Conservation (phyloP, 2,113 vertebrate genomes). For the Passer montanus region DNA sequence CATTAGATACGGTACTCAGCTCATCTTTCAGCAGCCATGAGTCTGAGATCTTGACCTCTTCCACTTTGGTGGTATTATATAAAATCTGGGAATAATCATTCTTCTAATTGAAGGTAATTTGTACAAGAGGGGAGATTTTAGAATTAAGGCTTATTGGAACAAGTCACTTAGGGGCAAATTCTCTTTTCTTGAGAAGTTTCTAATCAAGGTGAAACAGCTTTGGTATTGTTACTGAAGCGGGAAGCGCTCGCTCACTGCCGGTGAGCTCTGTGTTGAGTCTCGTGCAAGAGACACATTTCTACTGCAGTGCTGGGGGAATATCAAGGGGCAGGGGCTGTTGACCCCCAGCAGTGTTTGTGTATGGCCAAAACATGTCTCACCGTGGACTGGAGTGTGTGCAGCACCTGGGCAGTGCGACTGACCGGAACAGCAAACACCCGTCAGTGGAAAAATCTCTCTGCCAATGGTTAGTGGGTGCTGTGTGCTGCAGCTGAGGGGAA, state of each 20-base stretch:
- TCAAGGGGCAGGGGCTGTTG: background rate
- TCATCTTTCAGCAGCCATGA: constrained; percentile 14
- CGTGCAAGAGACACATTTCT: background rate
- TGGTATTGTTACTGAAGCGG: background rate
- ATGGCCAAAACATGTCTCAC: background rate
- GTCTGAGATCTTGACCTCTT: constrained; percentile 7
- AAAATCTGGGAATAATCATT: constrained; percentile 6
- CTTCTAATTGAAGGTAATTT: background rate
- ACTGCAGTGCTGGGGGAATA: background rate
- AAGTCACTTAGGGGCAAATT: background rate
- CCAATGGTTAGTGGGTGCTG: background rate
- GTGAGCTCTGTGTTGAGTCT: background rate
- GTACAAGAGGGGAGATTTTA: background rate
- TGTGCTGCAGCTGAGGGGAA: background rate
- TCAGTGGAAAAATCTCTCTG: background rate
- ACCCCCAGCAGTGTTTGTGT: background rate
- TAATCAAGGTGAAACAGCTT: background rate
- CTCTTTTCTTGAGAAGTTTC: background rate
- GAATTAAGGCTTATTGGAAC: background rate
- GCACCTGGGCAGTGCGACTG: background rate
- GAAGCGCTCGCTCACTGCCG: background rate
- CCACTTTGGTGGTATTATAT: background rate
- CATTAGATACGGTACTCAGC: background rate
- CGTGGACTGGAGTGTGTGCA: background rate
- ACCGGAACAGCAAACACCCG: background rate